Conservation (phyloP, 2,113 vertebrate species). For the Casuarius casuarius region DNA sequence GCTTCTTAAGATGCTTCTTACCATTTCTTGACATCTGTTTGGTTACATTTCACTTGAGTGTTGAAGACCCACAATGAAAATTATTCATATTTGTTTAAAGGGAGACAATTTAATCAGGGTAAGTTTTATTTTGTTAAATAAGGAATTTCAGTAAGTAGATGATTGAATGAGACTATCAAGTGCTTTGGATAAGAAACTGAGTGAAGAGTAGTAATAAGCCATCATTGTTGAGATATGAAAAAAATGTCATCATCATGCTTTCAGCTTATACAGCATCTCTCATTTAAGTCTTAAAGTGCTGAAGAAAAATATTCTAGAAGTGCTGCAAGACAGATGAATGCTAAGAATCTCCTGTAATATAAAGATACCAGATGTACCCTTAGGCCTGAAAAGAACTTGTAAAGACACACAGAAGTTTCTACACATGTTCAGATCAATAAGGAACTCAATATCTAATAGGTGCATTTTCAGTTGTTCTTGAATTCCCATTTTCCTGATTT, state of each 20-base stretch:
- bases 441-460: not conserved
- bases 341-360: not conserved
- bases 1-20: constrained; percentile 8
- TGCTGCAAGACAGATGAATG: not conserved
- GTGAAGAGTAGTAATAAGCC: not conserved
- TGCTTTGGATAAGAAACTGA: not conserved
- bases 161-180: not conserved
- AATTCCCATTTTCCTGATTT: not conserved
- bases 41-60: not conserved
- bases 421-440: not conserved
- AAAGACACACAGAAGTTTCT: not conserved
- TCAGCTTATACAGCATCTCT: not conserved
- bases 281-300: not conserved
- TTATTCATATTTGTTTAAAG: not conserved
- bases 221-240: not conserved
- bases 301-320: not conserved
- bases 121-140: constrained; percentile 18
- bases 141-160: not conserved
- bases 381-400: not conserved
- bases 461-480: not conserved
- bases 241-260: not conserved
- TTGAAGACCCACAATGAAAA: not conserved
- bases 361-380: not conserved
- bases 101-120: not conserved
- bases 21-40: not conserved